Evolutionary conservation across 2,888 invertebrate species (phyloP), one percentile per base, ranked within the genome.

Genomic region (Sesamia inferens): DNA sequence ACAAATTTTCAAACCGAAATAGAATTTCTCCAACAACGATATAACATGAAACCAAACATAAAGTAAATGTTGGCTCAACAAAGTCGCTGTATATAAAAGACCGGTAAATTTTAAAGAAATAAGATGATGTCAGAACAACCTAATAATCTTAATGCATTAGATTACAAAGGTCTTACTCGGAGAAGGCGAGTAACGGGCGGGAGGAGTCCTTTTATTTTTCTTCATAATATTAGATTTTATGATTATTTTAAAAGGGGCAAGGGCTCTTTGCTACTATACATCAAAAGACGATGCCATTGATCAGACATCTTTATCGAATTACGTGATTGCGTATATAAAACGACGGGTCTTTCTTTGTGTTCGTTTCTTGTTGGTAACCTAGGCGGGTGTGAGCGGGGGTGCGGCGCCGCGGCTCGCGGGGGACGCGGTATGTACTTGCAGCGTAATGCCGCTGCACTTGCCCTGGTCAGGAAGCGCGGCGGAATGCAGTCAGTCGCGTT

Each of bases 401-500:
- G 77, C 61, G 87, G 82, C 74, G 77, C 72, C 70, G 88, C 59
- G 90, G 82, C 44, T 81, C 76, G 86, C 82, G 90, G 85, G 75
- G 54, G 88, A 80, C 82, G 88, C 84, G 88, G 89, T 85, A 91
- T 83, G 94, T 95, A 95, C 94, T 94, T 92, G 94, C 94, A 93
- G 92, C 89, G 94, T 94, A 95, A 94, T 94, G 94, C 91, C 92
- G 92, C 92, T 94, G 94, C 96, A 96, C 95, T 96, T 95, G 96
- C 95, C 93, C 91, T 92, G 95, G 95, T 95, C 96, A 96, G 96
- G 96, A 96, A 96, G 96, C 95, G 95, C 94, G 88, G 92, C 91
- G 96, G 96, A 96, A 96, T 96, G 96, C 96, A 94, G 96, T 96
- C 96, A 95, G 95, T 92, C 96, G 95, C 95, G 96, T 96, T 95